Evolutionary conservation across 2,888 invertebrate species (phyloP).

Genomic region (Zootermopsis nevadensis): DNA sequence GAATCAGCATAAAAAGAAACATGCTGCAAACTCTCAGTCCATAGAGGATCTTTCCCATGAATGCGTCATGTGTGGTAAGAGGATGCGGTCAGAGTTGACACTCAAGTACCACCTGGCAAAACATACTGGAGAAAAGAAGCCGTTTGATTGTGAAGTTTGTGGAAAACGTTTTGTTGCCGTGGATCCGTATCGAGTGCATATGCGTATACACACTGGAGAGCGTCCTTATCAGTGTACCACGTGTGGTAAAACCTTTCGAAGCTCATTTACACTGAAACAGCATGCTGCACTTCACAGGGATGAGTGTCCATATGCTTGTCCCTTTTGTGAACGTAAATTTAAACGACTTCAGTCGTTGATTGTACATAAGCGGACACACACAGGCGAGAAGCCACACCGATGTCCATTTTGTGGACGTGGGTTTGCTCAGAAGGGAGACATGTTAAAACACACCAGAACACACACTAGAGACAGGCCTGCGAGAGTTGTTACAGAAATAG

Average conservation of each 20-base stretch:
- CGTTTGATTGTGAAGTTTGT: conserved; percentile 52
- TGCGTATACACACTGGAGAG: conserved; percentile 51
- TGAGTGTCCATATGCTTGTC: conserved; percentile 51
- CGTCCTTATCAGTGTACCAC: conserved; percentile 49
- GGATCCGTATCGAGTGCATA: conserved; percentile 51
- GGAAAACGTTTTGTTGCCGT: conserved; percentile 51
- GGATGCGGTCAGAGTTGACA: conserved; percentile 51
- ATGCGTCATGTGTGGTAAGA: conserved; percentile 51
- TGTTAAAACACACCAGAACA: conserved; percentile 53
- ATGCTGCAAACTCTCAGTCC: conserved; percentile 22
- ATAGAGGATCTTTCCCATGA: conserved; percentile 40
- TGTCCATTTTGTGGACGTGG: conserved; percentile 52
- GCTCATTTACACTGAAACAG: conserved; percentile 52
- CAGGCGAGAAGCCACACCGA: conserved; percentile 50
- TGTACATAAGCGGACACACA: conserved; percentile 53
- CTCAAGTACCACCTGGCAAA: conserved; percentile 52
- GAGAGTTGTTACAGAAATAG: conserved; percentile 46
- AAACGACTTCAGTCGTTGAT: conserved; percentile 52
- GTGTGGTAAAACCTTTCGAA: conserved; percentile 51
- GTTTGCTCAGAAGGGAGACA: conserved; percentile 53
- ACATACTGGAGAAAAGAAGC: conserved; percentile 53
- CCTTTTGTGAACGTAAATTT: conserved; percentile 52
- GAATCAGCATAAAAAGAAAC: conserved; percentile 53
- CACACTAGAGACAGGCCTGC: conserved; percentile 44
- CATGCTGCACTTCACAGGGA: conserved; percentile 51